These are phyloP conservation scores for Venustaconcha ellipsiformis DNA, from an alignment of 1,140 invertebrate species.

Conservation along the genomic window DNA sequence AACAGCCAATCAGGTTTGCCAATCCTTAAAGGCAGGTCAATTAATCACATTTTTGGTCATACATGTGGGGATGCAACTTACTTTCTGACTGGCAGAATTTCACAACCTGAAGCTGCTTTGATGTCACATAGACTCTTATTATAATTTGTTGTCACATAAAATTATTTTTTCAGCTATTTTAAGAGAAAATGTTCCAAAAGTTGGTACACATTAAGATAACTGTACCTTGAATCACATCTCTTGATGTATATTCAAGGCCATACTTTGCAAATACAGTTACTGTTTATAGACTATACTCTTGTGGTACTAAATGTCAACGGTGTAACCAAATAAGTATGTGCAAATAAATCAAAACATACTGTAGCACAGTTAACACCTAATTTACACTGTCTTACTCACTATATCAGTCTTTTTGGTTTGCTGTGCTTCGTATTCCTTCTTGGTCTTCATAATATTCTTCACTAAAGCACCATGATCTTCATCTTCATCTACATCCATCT, in stretches of 20 bases:
- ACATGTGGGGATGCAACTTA: no score
- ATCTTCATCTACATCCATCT: constrained; percentile 46
- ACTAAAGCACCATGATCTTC: constrained; percentile 71
- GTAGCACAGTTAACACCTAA: not conserved
- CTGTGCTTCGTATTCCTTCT: constrained; percentile 73
- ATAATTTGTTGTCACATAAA: no score
- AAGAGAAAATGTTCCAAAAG: no score
- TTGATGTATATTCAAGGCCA: not conserved
- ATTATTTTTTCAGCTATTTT: no score
- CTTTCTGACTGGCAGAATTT: no score
- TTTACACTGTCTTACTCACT: constrained; percentile 37
- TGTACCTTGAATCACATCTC: not conserved
- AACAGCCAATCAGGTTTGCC: no score
- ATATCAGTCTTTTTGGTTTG: constrained; percentile 56
- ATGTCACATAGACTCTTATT: no score
- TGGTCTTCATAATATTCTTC: constrained; percentile 75
- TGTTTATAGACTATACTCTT: not conserved
- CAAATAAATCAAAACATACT: not conserved
- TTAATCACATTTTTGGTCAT: no score
- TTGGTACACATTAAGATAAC: not conserved
- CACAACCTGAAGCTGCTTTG: no score
- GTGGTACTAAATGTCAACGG: not conserved
- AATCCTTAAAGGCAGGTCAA: no score
- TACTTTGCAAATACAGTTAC: not conserved
- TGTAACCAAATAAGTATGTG: not conserved